Conservation (phyloP, 1,140 invertebrate species). For the Apolygus lucorum region DNA sequence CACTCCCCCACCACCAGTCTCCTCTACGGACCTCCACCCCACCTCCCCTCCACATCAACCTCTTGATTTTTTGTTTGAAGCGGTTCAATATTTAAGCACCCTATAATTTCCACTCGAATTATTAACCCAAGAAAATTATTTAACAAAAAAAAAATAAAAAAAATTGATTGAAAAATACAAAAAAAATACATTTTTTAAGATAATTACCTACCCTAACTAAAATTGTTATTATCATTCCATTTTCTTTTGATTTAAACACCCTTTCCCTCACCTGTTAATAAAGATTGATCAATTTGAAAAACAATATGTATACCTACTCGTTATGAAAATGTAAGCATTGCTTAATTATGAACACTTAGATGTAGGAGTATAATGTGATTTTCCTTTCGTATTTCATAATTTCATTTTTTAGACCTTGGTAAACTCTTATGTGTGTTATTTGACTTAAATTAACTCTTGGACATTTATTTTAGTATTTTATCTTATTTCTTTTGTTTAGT, state of each 20-base stretch:
- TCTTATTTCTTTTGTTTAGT: too few relatives aligned
- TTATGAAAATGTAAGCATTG: slow-evolving; percentile 1
- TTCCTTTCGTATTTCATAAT: neutral
- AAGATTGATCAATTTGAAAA: neutral
- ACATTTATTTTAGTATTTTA: too few relatives aligned
- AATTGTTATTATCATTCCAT: slow-evolving; percentile 12
- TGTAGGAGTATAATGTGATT: neutral
- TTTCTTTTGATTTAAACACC: neutral
- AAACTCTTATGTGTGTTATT: too few relatives aligned
- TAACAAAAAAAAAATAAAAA: neutral
- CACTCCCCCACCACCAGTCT: neutral
- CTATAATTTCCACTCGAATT: neutral
- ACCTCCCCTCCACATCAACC: neutral
- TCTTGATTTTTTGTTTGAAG: slow-evolving; percentile 1
- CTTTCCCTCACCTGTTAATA: slow-evolving; percentile 2
- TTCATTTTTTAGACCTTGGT: too few relatives aligned
- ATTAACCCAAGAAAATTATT: neutral
- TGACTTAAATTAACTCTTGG: too few relatives aligned
- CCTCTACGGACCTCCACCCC: neutral
- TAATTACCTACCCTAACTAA: neutral
- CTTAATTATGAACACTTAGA: slow-evolving; percentile 1
- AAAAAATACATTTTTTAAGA: neutral
- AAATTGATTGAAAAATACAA: neutral
- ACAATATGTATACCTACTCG: neutral
- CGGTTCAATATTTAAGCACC: neutral